Evolutionary conservation across 2,888 invertebrate species (phyloP), one percentile per base, ranked within the genome.

Genomic region (Lapara coniferarum): DNA sequence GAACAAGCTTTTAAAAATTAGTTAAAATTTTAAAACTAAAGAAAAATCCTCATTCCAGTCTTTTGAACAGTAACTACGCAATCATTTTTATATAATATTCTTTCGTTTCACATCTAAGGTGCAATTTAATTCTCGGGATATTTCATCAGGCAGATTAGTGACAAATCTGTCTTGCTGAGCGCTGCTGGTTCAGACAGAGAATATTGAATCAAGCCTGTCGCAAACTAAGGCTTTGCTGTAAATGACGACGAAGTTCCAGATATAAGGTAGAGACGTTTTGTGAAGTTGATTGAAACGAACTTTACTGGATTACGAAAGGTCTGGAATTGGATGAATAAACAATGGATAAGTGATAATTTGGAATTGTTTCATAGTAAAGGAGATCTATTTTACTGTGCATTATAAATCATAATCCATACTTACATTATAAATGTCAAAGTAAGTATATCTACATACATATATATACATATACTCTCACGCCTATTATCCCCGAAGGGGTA

Each of bases 91-190:
- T 58, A 68, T 58, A 68, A 68, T 58, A 52, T 51, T 58, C 51
- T 58, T 51, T 58, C 58, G 19, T 58, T 68, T 72, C 71, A 71
- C 66, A 69, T 70, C 71, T 69, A 19, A 46, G 58, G 70, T 71
- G 57, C 53, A 63, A 71, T 72, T 70, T 71, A 67, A 69, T 72
- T 44, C 71, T 57, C 63, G 66, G 46, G 52, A 37, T 37, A 13
- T 68, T 68, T n/a, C 59, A 69, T 53, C 69, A 25, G 44, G 70
- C 63, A 69, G 69, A 67, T 70, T 70, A 46, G 52, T 51, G 63
- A 53, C 46, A 69, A 71, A 71, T 68, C 68, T 68, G 57, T 67
- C 51, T 55, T 25, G n/a, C 51, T 49, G 44, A 13, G 13, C 6
- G 63, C 63, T 49, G 13, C 12, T 49, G 46, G 63, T 19, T 19